Conservation (phyloP, 2,888 invertebrate genomes). For the Piscicola geometra region DNA sequence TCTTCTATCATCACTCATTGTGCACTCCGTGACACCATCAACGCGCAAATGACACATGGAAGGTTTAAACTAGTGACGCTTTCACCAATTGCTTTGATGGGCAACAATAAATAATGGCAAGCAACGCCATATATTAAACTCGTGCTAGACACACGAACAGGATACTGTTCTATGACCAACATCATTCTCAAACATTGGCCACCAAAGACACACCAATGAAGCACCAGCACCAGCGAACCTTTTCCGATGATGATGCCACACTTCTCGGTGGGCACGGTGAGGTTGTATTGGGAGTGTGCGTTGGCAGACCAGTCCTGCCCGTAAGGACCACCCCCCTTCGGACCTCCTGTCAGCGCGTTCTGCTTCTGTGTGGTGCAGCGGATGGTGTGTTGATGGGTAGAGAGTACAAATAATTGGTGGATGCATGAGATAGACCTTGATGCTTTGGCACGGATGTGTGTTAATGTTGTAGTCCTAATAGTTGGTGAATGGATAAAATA, state of each 20-base stretch:
- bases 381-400: neutral
- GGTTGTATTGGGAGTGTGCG: conserved; percentile 59
- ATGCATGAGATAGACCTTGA: too few species aligned
- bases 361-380: conserved; percentile 8
- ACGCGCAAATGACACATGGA: too few species aligned
- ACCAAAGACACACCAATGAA: neutral
- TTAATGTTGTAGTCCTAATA: too few species aligned
- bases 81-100: too few species aligned
- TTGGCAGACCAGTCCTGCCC: conserved; percentile 31
- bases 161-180: too few species aligned
- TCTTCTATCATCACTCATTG: neutral
- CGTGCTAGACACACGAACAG: too few species aligned
- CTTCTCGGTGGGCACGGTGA: conserved; percentile 86
- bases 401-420: neutral
- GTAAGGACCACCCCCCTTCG: conserved; percentile 4
- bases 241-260: conserved; percentile 94
- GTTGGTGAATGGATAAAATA: too few species aligned
- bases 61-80: too few species aligned
- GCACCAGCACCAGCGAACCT: conserved; percentile 45
- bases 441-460: too few species aligned
- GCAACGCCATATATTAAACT: too few species aligned
- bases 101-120: too few species aligned
- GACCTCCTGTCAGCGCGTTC: conserved; percentile 22
- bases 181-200: neutral
- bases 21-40: too few species aligned